Evolutionary conservation across 2,113 vertebrate species (phyloP), one percentile per base, ranked within the genome.

Genomic region (Ctenodactylus gundi): DNA sequence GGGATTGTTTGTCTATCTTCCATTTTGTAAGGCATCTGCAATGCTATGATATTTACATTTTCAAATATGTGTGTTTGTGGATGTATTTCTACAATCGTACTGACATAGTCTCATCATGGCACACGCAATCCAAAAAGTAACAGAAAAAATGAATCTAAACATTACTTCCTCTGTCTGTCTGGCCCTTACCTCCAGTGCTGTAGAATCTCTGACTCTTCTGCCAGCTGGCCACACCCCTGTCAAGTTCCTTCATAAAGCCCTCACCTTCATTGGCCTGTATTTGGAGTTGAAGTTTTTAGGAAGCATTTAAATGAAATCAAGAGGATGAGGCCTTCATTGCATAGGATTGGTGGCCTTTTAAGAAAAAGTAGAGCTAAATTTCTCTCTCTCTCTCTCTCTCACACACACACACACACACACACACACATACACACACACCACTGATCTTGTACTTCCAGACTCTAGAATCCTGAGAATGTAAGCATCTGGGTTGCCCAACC

Each of bases 1-100:
- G 44, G 41, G 85, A 94, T 84, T 96, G 70, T 55, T 91, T 4
- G 70, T 53, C 60, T 70, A n/a, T 83, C 57, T 88, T 94, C 27
- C 7, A 87, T 68, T 95, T 92, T 95, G 46, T 36, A 96, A 91
- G 41, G 86, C 31, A 44, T 55, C 91, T n/a, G n/a, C n/a, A n/a
- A n/a, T n/a, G n/a, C n/a, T n/a, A n/a, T n/a, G n/a, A n/a, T n/a
- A n/a, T n/a, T n/a, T n/a, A n/a, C n/a, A n/a, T n/a, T n/a, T n/a
- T n/a, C n/a, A n/a, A n/a, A n/a, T n/a, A 57, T 44, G 82, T 25
- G 25, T 67, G 62, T 87, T 64, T 0, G 7, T 62, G 86, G 85
- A 68, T 64, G 27, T 53, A 62, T 92, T 73, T 23, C 57, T 49
- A 92, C 67, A 92, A 90, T 78, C 90, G 27, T 21, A 80, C 7